These are phyloP conservation scores for Heterohyrax brucei DNA, from an alignment of 2,797 vertebrate species.

Conservation along the genomic window DNA sequence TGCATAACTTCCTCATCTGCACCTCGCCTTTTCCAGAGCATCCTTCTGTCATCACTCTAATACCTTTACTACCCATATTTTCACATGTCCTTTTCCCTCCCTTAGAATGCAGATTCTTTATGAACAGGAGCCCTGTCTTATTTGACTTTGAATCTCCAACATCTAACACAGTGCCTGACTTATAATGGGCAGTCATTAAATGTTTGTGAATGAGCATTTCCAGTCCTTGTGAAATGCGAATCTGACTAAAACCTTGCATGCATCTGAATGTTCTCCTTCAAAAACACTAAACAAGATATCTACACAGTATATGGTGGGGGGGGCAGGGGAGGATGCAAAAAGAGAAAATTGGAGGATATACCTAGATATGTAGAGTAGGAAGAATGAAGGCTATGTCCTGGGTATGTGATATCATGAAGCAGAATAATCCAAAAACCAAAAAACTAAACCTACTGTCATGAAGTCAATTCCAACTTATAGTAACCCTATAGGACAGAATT, in stretches of 20 bases:
- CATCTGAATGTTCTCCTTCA: neutral
- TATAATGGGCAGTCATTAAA: neutral
- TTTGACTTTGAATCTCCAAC: neutral
- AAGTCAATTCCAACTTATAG: no score
- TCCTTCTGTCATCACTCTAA: neutral
- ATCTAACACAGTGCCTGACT: neutral
- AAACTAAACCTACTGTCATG: no score
- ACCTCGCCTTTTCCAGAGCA: neutral
- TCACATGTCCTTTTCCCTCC: neutral
- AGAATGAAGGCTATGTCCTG: conserved; percentile 1
- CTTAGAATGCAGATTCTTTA: neutral
- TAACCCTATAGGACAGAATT: no score
- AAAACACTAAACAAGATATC: neutral
- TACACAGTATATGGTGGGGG: neutral
- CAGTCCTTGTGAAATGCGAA: neutral
- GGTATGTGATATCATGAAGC: neutral
- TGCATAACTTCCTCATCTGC: neutral
- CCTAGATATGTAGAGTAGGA: neutral
- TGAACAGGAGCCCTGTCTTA: neutral
- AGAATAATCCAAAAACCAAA: neutral
- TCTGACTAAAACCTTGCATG: neutral
- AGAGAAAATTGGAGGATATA: conserved; percentile 34
- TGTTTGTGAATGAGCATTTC: neutral
- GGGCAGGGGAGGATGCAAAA: neutral
- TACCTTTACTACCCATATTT: neutral